These are phyloP conservation scores for Alethe castanea DNA, from an alignment of 2,113 vertebrate genomes.

Conservation along the genomic window DNA sequence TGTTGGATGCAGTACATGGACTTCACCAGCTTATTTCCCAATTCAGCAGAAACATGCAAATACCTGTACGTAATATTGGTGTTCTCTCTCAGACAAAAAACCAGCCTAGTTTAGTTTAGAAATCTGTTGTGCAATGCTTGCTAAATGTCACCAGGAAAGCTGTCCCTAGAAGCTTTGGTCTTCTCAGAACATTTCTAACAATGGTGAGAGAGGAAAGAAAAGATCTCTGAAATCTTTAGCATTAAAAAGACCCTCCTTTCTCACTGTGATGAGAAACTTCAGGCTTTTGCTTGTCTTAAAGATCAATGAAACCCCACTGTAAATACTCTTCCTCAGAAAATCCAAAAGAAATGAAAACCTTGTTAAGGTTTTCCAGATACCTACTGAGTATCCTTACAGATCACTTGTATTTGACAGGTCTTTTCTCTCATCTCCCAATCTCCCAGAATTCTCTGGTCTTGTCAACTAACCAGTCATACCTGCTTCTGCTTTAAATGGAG, in stretches of 20 bases:
- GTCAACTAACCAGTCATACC: neutral
- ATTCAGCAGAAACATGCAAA: neutral
- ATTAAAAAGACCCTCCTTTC: neutral
- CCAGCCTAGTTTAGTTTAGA: neutral
- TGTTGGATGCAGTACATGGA: neutral
- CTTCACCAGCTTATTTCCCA: conserved; percentile 3
- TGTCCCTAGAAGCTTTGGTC: neutral
- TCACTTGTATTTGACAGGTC: neutral
- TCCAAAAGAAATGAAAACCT: neutral
- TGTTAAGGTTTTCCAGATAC: neutral
- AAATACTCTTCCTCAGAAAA: neutral
- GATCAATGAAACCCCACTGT: neutral
- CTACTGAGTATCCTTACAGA: neutral
- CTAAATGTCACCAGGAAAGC: neutral
- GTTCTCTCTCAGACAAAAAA: neutral
- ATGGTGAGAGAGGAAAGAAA: neutral
- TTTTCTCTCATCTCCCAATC: neutral
- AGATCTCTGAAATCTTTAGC: neutral
- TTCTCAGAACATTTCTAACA: neutral
- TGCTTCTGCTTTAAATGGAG: neutral
- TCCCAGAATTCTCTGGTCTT: neutral
- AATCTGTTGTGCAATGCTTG: neutral
- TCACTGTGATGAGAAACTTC: neutral
- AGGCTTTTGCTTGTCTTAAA: neutral
- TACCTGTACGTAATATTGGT: neutral